phyloP scores from a whole-genome alignment of 2,888 invertebrate genomes.

The Pyrochroa serraticornis region DNA sequence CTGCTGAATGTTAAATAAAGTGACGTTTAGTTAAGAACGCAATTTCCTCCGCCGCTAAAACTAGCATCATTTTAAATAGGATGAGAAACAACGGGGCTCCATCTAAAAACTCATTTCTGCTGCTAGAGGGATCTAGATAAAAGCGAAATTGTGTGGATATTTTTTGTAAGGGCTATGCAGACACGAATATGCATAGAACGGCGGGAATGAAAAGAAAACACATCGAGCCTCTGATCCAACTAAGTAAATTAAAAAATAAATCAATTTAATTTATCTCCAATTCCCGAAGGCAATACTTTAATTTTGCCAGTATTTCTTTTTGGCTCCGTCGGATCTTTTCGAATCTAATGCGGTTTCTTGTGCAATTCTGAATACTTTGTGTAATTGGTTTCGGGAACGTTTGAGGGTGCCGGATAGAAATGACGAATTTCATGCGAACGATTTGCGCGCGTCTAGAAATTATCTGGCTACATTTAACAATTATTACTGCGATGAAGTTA shows the following conservation, averaged over 20 bases:
- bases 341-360: constrained; percentile 17
- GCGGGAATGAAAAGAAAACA: not conserved
- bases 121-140: too few relatives aligned
- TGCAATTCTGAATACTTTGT: constrained; percentile 17
- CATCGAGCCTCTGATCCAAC: constrained; percentile 2
- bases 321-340: constrained; percentile 6
- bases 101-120: too few relatives aligned
- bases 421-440: not conserved
- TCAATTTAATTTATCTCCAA: constrained; percentile 26
- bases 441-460: not conserved
- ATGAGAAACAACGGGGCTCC: too few relatives aligned
- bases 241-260: constrained; percentile 31
- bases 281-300: constrained; percentile 30
- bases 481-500: constrained; percentile 35
- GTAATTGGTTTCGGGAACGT: constrained; percentile 24
- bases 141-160: too few relatives aligned
- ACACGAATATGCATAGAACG: too few relatives aligned
- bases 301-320: constrained; percentile 25
- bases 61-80: too few relatives aligned
- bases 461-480: constrained; percentile 36
- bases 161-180: too few relatives aligned
- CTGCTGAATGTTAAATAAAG: too few relatives aligned
- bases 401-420: not conserved
- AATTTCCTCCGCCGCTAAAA: too few relatives aligned
- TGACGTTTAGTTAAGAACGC: too few relatives aligned